Conservation (phyloP, 1,140 invertebrate genomes). For the Rhagoletis pomonella region DNA sequence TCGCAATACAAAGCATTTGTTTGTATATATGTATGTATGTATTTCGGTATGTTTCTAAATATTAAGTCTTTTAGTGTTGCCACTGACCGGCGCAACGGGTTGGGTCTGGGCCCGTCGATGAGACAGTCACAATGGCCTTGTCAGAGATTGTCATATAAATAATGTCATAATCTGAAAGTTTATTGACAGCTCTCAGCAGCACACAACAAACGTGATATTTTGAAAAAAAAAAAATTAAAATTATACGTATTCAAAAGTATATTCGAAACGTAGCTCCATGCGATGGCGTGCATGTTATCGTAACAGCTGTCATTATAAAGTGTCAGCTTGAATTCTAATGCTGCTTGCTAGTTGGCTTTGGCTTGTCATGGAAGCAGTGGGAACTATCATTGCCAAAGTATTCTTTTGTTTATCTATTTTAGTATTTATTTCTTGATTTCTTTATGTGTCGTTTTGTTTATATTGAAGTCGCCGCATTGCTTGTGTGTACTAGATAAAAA, state of each 20-base stretch:
- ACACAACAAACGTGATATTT: slow-evolving; percentile 39
- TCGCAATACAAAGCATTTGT: not conserved
- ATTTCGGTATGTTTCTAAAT: not conserved
- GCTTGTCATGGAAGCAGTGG: not conserved
- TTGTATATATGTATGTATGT: not conserved
- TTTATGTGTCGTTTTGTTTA: not conserved
- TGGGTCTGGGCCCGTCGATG: slow-evolving; percentile 30
- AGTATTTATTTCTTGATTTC: slow-evolving; percentile 2
- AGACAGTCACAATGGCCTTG: slow-evolving; percentile 55
- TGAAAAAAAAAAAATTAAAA: not conserved
- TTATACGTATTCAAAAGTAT: not conserved
- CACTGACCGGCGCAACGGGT: not conserved
- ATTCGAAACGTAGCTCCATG: not conserved
- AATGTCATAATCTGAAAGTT: slow-evolving; percentile 60
- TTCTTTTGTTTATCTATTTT: slow-evolving; percentile 30
- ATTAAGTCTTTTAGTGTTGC: not conserved
- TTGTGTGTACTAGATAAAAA: not conserved
- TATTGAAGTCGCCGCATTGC: not conserved
- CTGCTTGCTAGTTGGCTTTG: not conserved
- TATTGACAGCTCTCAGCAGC: slow-evolving; percentile 57
- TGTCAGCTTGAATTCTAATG: slow-evolving; percentile 5
- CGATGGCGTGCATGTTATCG: not conserved
- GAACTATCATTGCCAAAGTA: slow-evolving; percentile 21
- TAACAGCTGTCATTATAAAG: slow-evolving; percentile 9
- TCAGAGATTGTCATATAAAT: slow-evolving; percentile 58